Conservation (phyloP, 2,888 invertebrate species). For the Xylota segnis region DNA sequence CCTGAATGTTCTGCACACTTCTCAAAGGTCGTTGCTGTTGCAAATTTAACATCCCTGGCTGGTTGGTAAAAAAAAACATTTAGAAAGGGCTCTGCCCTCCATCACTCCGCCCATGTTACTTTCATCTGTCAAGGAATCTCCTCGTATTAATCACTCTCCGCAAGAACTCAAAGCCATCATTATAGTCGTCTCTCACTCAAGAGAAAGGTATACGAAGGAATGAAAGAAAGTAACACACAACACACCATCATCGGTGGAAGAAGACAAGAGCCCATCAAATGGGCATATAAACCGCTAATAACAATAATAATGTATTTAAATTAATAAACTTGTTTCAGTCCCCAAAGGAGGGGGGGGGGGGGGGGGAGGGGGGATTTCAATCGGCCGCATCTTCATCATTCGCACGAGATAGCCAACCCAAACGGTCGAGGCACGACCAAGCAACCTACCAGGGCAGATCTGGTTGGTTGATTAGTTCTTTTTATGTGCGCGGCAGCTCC, state of each 20-base stretch:
- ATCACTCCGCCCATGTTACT: background rate
- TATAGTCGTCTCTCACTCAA: background rate
- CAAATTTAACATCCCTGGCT: too few species aligned
- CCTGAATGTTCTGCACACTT: too few species aligned
- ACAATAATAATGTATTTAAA: conserved; percentile 66
- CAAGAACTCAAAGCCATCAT: background rate
- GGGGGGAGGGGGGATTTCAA: conserved; percentile 33
- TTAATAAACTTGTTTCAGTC: conserved; percentile 48
- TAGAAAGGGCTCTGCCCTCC: background rate
- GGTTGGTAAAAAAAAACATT: too few species aligned
- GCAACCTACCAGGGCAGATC: conserved; percentile 55
- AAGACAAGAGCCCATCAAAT: conserved; percentile 27
- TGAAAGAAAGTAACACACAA: conserved; percentile 20
- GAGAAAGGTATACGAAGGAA: conserved; percentile 25
- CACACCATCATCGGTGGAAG: background rate
- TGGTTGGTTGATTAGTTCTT: conserved; percentile 58
- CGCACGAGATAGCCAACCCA: conserved; percentile 50
- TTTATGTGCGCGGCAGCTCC: background rate
- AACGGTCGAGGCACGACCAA: conserved; percentile 25
- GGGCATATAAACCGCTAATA: conserved; percentile 55
- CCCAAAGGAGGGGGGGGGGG: conserved; percentile 12
- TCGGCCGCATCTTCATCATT: conserved; percentile 39
- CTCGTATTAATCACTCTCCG: conserved; percentile 1
- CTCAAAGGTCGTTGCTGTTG: too few species aligned
- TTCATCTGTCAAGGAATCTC: background rate